Base-by-base conservation (phyloP, 2,113 vertebrate species). In the Podarcis muralis region DNA sequence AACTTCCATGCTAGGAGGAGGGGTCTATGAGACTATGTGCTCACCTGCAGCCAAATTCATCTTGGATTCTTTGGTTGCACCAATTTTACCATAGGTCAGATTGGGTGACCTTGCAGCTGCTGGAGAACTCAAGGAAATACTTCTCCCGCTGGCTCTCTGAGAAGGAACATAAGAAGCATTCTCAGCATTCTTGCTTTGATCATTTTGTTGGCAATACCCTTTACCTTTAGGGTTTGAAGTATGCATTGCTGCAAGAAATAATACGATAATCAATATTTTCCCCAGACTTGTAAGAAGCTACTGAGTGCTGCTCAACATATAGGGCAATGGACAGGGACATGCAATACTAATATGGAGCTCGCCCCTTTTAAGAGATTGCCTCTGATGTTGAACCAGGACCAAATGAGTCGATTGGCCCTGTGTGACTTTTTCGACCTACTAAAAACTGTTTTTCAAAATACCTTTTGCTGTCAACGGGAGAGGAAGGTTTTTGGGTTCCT, bases 401-500 rank as follows among this genome's bases (percentile, higher is more conserved):
- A 84, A 6, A 7, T 83, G 35, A 69, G n/a, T 40, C 57, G 15
- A 71, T 68, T 35, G 43, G 43, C 53, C 20, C 35, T 0, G 71
- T n/a, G 48, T 32, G 12, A 32, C 62, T 53, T 59, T 57, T 80
- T 62, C 37, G 23, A 43, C 65, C 48, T 72, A 86, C 23, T 57
- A 30, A 81, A 81, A 84, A 53, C 1, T 32, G 32, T n/a, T 88
- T 40, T 13, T 87, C 74, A 83, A 88, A 91, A 90, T 94, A 92
- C 91, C 92, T 94, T 90, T 95, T 77, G 27, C 83, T 90, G 90
- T 87, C 92, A 94, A 93, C 85, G 93, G 90, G 35, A 77, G 74
- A 85, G 92, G 20, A 37, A 88, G 90, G 83, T 94, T 95, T 93
- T 94, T 95, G 57, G 94, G 89, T 87, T 95, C 95, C 83, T 95